Percentiles rank a stretch among this genome's conserved stretches.
phyloP scores from a whole-genome alignment of 2,888 invertebrate genomes.

The Panorpa germanica region DNA sequence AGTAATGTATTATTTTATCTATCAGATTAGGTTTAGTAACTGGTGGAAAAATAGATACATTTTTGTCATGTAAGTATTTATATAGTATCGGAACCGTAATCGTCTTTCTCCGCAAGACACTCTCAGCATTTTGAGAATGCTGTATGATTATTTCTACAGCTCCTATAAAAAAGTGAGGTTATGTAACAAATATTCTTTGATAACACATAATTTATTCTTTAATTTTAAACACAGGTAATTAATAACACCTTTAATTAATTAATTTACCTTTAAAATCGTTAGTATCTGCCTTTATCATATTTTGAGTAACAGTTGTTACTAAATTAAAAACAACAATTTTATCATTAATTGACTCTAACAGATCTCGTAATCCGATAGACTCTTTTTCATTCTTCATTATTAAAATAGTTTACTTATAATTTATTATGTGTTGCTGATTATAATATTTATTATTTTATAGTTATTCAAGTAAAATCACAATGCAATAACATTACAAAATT shows the following conservation, averaged over 20 bases:
- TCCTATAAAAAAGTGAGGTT: conserved; percentile 22
- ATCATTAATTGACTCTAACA: too few species aligned
- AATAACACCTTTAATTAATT: not conserved
- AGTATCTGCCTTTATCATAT: conserved; percentile 8
- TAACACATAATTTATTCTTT: not conserved
- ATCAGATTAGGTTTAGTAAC: conserved; percentile 31
- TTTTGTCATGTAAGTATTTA: conserved; percentile 28
- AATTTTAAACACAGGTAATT: not conserved
- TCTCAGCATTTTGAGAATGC: conserved; percentile 26
- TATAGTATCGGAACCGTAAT: conserved; percentile 33
- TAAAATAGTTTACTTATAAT: too few species aligned
- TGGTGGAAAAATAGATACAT: conserved; percentile 23
- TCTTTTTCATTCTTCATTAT: too few species aligned
- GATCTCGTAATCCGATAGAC: too few species aligned
- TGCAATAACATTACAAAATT: too few species aligned
- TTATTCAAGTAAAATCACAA: too few species aligned
- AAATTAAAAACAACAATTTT: conserved; percentile 1
- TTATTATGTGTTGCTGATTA: too few species aligned
- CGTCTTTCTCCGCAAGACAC: conserved; percentile 28
- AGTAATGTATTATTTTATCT: conserved; percentile 24
- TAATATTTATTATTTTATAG: too few species aligned
- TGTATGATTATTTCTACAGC: conserved; percentile 29
- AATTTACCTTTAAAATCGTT: conserved; percentile 8
- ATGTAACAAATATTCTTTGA: conserved; percentile 6
- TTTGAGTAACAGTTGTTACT: conserved; percentile 9